phyloP scores from a whole-genome alignment of 2,888 invertebrate species.

The Sphinx pinastri region DNA sequence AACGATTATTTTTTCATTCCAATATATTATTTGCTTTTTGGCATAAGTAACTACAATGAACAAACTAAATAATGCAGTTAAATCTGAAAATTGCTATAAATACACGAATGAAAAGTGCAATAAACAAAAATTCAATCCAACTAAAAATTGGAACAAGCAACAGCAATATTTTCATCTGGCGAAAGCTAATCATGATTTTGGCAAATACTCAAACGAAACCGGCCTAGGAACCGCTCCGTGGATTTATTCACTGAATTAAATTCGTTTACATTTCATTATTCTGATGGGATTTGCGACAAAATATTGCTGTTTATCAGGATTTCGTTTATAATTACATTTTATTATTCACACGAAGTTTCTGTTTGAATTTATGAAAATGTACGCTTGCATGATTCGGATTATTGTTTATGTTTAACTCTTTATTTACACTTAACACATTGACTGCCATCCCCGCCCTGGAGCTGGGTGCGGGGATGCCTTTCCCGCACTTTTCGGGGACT shows the following conservation, averaged over 20 bases:
- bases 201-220: slow-evolving; percentile 47
- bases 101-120: slow-evolving; percentile 9
- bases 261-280: slow-evolving; percentile 30
- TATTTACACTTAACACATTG: no score
- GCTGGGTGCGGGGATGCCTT: no score
- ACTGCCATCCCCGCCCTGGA: no score
- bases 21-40: neutral
- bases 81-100: neutral
- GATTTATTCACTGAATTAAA: slow-evolving; percentile 27
- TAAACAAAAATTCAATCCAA: slow-evolving; percentile 25
- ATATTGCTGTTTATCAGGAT: slow-evolving; percentile 28
- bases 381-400: neutral
- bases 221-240: slow-evolving; percentile 16
- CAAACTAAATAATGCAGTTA: neutral
- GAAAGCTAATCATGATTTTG: slow-evolving; percentile 50
- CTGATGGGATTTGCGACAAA: slow-evolving; percentile 31
- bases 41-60: neutral
- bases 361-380: neutral
- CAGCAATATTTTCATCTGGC: slow-evolving; percentile 35
- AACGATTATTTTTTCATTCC: no score
- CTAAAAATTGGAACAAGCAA: slow-evolving; percentile 23
- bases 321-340: slow-evolving; percentile 13
- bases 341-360: neutral
- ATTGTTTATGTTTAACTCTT: neutral
- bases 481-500: no score